Percentiles rank a stretch among this genome's conserved stretches.
phyloP scores from a whole-genome alignment of 2,797 vertebrate species.

The Pipistrellus pygmaeus region DNA sequence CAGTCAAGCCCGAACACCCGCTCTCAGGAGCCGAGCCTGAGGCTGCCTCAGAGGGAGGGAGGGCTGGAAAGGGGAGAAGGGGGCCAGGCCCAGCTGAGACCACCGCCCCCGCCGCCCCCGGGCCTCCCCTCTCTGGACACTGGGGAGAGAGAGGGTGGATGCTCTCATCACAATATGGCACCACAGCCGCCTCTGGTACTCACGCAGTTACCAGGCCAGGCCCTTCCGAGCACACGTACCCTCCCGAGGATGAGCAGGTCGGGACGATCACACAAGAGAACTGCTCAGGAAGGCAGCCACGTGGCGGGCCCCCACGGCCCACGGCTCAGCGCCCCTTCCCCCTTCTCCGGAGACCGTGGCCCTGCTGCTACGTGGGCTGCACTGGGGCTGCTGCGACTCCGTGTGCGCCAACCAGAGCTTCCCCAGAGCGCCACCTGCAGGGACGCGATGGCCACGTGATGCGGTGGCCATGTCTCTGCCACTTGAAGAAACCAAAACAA shows the following conservation, averaged over 20 bases:
- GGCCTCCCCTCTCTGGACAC: neutral
- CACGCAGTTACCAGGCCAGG: neutral
- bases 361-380: neutral
- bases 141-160: too few species aligned
- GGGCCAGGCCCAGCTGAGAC: neutral
- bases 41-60: fast-evolving
- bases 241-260: neutral
- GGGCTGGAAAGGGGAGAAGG: neutral
- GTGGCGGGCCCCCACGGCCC: neutral
- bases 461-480: neutral
- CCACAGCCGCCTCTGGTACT: fast-evolving
- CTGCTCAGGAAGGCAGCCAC: neutral
- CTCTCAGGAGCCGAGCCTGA: neutral
- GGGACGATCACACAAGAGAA: neutral
- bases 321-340: neutral
- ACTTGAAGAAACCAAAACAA: neutral
- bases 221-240: neutral
- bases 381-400: neutral
- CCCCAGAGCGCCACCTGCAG: neutral
- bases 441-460: neutral
- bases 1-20: neutral
- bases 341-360: neutral
- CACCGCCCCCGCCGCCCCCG: fast-evolving
- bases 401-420: neutral
- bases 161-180: fast-evolving